Evolutionary conservation across 2,113 vertebrate species (phyloP), one percentile per base, ranked within the genome.

Genomic region (Xiphias gladius): DNA sequence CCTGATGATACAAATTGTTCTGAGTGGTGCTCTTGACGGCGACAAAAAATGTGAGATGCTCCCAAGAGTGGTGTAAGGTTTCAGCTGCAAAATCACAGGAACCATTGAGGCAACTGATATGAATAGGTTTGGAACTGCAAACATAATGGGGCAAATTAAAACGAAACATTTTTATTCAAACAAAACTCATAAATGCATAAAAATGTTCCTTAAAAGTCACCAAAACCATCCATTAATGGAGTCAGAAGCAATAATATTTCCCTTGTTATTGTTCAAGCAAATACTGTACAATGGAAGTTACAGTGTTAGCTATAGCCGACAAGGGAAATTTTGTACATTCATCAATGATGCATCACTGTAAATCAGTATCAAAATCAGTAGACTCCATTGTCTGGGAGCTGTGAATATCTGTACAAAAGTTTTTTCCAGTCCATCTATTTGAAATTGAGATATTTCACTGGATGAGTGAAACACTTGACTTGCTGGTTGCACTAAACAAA

Each of bases 1-100:
- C 58, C 17, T 61, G 17, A 82, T 67, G 32, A 79, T 17, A n/a
- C 50, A 32, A 20, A 62, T 70, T 73, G 43, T 65, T 77, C n/a
- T 52, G 64, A 82, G 24, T 32, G 65, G n/a, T 74, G 43, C 75
- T 54, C 32, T 76, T 39, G 41, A 55, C 66, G 54, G 28, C 4
- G 3, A 57, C 7, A 35, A 26, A 54, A 37, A 41, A 46, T 70
- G 43, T 39, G 20, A 43, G 43, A 72, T 30, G 46, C 17, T 76
- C n/a, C 16, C 20, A 20, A 50, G 48, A 73, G 57, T 62, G 66
- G 55, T 41, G 28, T 65, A 22, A 32, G 41, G 4, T 50, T 73
- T 74, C 59, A 82, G 37, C 69, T 46, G 64, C 37, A 75, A 59
- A 85, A 71, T 76, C 24, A 63, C 26, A 52, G 54, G 61, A 73